Evolutionary conservation across 2,888 invertebrate species (phyloP), one percentile per base, ranked within the genome.

Genomic region (Branchellion lobata): DNA sequence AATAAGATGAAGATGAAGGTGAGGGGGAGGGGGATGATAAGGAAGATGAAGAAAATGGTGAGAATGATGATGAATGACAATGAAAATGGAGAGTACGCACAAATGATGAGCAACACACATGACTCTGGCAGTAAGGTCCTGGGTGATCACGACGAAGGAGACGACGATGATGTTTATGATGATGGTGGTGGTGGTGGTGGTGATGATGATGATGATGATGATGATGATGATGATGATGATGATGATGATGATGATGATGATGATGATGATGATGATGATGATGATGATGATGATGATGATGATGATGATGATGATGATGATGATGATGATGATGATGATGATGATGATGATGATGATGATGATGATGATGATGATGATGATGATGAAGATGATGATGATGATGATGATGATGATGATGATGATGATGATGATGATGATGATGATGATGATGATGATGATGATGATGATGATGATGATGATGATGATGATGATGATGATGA

Each of bases 401-500:
- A 2, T 61, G n/a, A 61, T 11, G 61, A 61, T 18, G 61, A 61
- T 8, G 61, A 61, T 61, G 61, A 61, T 21, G 61, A 61, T 8
- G 1, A 61, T 21, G 61, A 61, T 21, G 61, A 61, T 21, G 61
- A 5, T 8, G 61, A 21, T 61, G 61, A 61, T 61, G 61, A 61
- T 21, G 61, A 61, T 21, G 61, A 61, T 61, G 61, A 61, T 61
- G n/a, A 61, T 61, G 61, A 61, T 61, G 18, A 61, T 21, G 61
- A 61, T 61, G 61, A 61, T 11, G 61, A 61, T 61, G 61, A 61
- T 61, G n/a, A 61, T 21, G 61, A 61, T 21, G 61, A 61, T 1
- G 61, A 61, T 61, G 61, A 61, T 29, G 61, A 11, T 11, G 61
- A 61, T 29, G 61, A 11, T 29, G 61, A 61, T 29, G 57, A 57